Conservation (phyloP, 1,140 invertebrate genomes). For the Ceratosolen fusciceps region DNA sequence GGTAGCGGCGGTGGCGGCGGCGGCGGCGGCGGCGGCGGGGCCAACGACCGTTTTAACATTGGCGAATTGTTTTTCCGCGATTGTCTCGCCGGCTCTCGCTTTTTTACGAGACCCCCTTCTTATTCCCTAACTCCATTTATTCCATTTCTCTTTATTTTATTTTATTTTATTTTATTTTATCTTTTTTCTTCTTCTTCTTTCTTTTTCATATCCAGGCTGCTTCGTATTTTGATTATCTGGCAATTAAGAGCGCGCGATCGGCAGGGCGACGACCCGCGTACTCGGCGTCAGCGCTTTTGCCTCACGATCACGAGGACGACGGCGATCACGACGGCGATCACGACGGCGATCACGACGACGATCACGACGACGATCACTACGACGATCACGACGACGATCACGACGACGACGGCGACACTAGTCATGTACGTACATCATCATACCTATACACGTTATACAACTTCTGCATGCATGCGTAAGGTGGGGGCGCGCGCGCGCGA, state of each 20-base stretch:
- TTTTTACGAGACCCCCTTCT: not conserved
- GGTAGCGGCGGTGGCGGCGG: conserved; percentile 25
- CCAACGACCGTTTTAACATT: conserved; percentile 27
- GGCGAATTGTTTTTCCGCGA: conserved; percentile 42
- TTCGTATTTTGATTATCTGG: conserved; percentile 48
- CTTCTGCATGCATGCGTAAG: conserved; percentile 20
- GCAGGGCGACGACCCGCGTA: conserved; percentile 40
- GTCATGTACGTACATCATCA: no score
- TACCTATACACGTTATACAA: no score
- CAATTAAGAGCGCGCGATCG: conserved; percentile 46
- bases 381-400: no score
- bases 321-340: no score
- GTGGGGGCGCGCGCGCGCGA: no score
- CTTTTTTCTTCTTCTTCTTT: not conserved
- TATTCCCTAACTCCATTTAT: conserved; percentile 1
- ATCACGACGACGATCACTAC: no score
- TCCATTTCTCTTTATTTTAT: not conserved
- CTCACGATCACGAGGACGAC: conserved; percentile 18
- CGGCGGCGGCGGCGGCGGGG: not conserved
- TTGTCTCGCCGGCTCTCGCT: not conserved
- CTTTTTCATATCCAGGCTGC: conserved; percentile 17
- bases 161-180: not conserved
- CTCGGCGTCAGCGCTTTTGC: conserved; percentile 37
- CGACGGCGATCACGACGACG: no score
- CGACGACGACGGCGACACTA: no score